These are phyloP conservation scores for Rhegmatorhina hoffmannsi DNA, from an alignment of 2,113 vertebrate species.

Conservation along the genomic window DNA sequence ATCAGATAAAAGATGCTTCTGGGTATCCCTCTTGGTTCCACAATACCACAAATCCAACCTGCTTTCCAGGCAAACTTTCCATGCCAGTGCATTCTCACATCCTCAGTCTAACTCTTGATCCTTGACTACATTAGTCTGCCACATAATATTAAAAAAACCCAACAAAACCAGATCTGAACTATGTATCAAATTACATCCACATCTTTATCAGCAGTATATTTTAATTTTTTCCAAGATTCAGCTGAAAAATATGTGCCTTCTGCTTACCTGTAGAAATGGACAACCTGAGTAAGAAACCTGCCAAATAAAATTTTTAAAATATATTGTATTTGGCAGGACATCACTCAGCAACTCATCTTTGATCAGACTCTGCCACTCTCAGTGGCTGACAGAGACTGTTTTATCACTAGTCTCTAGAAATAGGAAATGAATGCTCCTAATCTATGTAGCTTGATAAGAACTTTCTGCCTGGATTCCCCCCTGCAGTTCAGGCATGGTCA, in stretches of 20 bases:
- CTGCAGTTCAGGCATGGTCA: background rate
- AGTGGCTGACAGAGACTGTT: background rate
- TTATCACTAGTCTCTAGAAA: background rate
- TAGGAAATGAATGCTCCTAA: background rate
- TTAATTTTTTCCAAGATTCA: background rate
- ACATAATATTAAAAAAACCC: background rate
- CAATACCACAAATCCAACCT: background rate
- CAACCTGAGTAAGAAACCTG: background rate
- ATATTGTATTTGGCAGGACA: background rate
- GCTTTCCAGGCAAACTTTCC: background rate
- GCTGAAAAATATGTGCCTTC: background rate
- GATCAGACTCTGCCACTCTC: background rate
- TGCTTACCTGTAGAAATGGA: background rate
- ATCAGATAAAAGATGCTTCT: background rate
- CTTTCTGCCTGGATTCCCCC: background rate
- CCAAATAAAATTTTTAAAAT: background rate
- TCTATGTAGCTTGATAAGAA: background rate
- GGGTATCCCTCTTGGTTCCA: background rate
- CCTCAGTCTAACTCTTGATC: background rate
- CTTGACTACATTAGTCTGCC: background rate
- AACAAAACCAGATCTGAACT: accelerated
- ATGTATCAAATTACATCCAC: background rate
- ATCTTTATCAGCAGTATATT: background rate
- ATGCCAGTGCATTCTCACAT: background rate
- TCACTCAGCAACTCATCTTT: background rate